Evolutionary conservation across 2,888 invertebrate species (phyloP).

Genomic region (Lithophane leautieri): DNA sequence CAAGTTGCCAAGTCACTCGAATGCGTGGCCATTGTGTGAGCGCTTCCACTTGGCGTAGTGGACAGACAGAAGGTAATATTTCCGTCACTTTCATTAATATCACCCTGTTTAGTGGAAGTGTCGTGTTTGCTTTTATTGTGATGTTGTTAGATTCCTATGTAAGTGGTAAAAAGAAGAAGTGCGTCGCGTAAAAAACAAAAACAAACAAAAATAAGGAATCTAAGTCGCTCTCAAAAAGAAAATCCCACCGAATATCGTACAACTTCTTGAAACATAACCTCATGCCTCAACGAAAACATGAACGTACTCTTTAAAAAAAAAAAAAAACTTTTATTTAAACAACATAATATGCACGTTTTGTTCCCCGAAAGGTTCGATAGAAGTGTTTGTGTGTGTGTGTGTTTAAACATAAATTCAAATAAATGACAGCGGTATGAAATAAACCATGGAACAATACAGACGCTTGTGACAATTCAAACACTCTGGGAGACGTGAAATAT

Average conservation of each 20-base stretch:
- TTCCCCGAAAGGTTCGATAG: too few species aligned
- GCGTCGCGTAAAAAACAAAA: too few species aligned
- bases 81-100: constrained; percentile 80
- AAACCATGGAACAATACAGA: constrained; percentile 43
- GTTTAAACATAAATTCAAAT: constrained; percentile 11
- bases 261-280: neutral
- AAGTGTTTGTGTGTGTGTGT: too few species aligned
- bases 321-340: neutral
- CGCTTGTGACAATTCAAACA: constrained; percentile 57
- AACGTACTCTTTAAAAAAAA: neutral
- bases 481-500: constrained; percentile 53
- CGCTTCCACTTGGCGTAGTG: constrained; percentile 78
- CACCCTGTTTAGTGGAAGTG: constrained; percentile 45
- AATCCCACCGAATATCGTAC: neutral
- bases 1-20: constrained; percentile 69
- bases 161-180: too few species aligned
- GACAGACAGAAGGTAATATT: constrained; percentile 79
- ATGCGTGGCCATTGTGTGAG: constrained; percentile 78
- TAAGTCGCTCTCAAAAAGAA: neutral
- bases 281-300: neutral
- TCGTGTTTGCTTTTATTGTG: constrained; percentile 8
- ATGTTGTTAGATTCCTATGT: neutral
- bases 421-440: constrained; percentile 19
- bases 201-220: too few species aligned
- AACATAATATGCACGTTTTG: too few species aligned